Evolutionary conservation across 2,888 invertebrate genomes (phyloP).

Genomic region (Imbricaverruca yamaguchii): DNA sequence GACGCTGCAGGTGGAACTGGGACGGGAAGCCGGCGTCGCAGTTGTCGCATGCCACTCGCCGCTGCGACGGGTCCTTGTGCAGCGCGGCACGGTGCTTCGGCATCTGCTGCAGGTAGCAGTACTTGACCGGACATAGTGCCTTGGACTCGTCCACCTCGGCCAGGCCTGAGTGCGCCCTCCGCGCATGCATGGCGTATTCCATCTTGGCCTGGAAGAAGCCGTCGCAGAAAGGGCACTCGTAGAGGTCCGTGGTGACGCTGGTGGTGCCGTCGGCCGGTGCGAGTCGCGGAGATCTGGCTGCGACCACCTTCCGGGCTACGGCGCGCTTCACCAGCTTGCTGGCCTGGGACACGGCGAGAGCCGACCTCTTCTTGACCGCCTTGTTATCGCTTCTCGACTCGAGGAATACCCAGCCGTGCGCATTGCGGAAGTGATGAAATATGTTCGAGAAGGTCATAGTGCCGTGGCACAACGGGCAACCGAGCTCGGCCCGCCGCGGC

Average conservation of each 20-base stretch:
- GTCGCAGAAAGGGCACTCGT: conserved; percentile 4
- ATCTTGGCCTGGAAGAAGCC: background rate
- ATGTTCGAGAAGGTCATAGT: background rate
- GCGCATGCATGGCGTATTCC: background rate
- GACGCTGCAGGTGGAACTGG: background rate
- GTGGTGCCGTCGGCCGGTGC: background rate
- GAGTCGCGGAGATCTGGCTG: background rate
- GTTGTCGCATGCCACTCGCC: background rate
- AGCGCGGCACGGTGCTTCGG: too few species aligned
- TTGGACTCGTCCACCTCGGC: background rate
- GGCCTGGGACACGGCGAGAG: background rate
- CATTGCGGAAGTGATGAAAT: background rate
- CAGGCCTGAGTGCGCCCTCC: background rate
- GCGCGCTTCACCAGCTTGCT: background rate
- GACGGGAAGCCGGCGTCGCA: background rate
- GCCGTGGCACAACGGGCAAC: background rate
- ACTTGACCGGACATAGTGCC: background rate
- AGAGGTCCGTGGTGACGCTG: background rate
- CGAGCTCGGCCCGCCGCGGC: background rate
- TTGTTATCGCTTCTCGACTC: background rate
- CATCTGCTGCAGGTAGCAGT: background rate
- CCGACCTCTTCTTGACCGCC: background rate
- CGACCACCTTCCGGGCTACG: background rate
- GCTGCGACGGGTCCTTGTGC: background rate
- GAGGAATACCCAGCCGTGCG: background rate